Conservation (phyloP, 2,113 vertebrate genomes). For the Cyanoderma ruficeps region DNA sequence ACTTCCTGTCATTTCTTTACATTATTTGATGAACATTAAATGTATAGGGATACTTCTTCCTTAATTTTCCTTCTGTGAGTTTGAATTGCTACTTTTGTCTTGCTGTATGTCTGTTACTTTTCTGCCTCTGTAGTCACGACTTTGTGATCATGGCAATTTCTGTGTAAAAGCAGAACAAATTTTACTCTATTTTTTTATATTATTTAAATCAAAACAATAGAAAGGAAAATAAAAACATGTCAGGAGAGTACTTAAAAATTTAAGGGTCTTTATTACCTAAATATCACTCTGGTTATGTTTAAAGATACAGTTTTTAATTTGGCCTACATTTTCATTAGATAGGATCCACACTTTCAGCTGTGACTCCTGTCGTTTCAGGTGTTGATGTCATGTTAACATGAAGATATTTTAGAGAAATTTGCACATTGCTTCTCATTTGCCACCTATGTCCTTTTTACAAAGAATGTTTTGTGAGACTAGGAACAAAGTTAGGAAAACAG, state of each 20-base stretch:
- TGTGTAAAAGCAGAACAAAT: not conserved
- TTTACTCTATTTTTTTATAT: not conserved
- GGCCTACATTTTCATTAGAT: not conserved
- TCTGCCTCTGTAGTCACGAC: fast-evolving
- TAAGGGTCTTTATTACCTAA: not conserved
- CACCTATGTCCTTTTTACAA: not conserved
- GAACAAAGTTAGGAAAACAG: not conserved
- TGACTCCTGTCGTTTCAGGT: not conserved
- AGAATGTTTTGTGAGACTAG: not conserved
- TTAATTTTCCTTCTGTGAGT: not conserved
- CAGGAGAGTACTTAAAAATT: not conserved
- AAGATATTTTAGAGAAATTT: not conserved
- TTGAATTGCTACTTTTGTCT: not conserved
- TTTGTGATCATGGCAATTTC: not conserved
- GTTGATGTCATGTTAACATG: not conserved
- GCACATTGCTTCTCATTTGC: not conserved
- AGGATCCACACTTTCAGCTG: not conserved
- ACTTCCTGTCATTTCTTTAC: not conserved
- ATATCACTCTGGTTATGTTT: not conserved
- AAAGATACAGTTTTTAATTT: not conserved
- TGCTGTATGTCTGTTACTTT: not conserved
- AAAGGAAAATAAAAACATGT: not conserved
- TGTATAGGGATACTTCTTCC: not conserved
- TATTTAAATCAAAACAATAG: not conserved
- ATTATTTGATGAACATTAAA: not conserved